A percentile compares a stretch with the other conserved stretches of the same genome.
phyloP scores from a whole-genome alignment of 53 echinoderm and acorn worm genomes.

The Temnopleurus reevesii region DNA sequence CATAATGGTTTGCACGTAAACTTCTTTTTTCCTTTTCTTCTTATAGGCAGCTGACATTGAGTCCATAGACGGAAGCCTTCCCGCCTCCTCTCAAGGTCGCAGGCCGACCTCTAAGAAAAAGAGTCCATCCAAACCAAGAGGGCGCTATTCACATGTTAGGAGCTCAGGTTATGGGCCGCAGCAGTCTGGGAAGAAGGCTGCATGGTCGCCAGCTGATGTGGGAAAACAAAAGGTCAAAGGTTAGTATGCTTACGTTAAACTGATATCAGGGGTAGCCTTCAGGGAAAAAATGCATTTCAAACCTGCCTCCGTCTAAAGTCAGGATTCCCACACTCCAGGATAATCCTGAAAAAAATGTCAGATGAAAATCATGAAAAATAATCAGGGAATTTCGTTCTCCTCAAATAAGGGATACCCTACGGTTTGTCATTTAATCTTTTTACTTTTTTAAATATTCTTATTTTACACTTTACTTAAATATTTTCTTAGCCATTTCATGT shows the following conservation, averaged over 20 bases:
- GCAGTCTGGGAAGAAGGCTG: conserved; percentile 58
- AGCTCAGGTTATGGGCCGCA: conserved; percentile 89
- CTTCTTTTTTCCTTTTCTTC: background rate
- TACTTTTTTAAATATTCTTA: too few species aligned
- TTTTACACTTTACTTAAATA: too few species aligned
- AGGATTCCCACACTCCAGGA: too few species aligned
- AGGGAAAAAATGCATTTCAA: too few species aligned
- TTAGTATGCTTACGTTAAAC: too few species aligned
- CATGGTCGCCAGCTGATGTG: conserved; percentile 89
- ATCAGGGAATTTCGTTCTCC: too few species aligned
- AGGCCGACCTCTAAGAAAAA: background rate
- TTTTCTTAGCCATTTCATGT: background rate
- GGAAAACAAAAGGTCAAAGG: conserved; percentile 86
- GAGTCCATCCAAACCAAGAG: conserved; percentile 53
- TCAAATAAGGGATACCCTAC: too few species aligned
- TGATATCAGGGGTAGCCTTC: too few species aligned
- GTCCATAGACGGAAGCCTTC: background rate
- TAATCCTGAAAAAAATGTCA: too few species aligned
- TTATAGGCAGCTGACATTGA: conserved; percentile 19
- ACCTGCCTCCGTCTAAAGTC: too few species aligned
- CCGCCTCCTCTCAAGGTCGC: background rate
- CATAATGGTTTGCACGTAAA: background rate
- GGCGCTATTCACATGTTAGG: conserved; percentile 68
- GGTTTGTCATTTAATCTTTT: too few species aligned
- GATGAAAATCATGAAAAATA: too few species aligned